These are phyloP conservation scores for Apeltes quadracus DNA, from an alignment of 2,113 vertebrate species.

Conservation along the genomic window DNA sequence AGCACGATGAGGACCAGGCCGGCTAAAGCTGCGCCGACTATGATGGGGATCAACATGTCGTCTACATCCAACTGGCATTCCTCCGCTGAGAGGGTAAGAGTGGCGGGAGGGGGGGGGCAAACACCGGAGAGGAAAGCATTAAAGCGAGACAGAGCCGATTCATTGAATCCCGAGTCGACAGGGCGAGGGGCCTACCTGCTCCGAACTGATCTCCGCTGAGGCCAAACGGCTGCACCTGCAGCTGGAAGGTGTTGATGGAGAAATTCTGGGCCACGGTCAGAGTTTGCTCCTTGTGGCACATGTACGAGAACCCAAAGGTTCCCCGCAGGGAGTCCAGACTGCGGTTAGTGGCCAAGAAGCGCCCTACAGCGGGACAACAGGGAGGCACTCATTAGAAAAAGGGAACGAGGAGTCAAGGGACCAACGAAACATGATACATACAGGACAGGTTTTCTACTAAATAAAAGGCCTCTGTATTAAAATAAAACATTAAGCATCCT, in stretches of 20 bases:
- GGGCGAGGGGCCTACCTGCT: constrained; percentile 80
- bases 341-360: constrained; percentile 65
- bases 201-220: constrained; percentile 85
- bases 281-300: constrained; percentile 85
- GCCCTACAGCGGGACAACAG: constrained; percentile 36
- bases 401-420: neutral
- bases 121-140: neutral
- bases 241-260: constrained; percentile 85
- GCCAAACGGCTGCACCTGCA: constrained; percentile 91
- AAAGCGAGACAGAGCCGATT: neutral
- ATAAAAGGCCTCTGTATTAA: neutral
- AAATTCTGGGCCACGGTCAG: constrained; percentile 74
- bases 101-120: too few relatives aligned
- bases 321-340: constrained; percentile 86
- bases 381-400: neutral
- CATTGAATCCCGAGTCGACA: neutral
- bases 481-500: neutral
- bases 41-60: constrained; percentile 95
- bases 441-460: neutral
- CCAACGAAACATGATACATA: neutral
- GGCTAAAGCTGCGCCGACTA: constrained; percentile 93
- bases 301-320: constrained; percentile 88
- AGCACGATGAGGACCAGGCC: constrained; percentile 94
- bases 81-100: constrained; percentile 80
- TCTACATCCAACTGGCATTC: constrained; percentile 92